Base-by-base conservation (phyloP, 2,797 vertebrate genomes). In the Sylvilagus floridanus region DNA sequence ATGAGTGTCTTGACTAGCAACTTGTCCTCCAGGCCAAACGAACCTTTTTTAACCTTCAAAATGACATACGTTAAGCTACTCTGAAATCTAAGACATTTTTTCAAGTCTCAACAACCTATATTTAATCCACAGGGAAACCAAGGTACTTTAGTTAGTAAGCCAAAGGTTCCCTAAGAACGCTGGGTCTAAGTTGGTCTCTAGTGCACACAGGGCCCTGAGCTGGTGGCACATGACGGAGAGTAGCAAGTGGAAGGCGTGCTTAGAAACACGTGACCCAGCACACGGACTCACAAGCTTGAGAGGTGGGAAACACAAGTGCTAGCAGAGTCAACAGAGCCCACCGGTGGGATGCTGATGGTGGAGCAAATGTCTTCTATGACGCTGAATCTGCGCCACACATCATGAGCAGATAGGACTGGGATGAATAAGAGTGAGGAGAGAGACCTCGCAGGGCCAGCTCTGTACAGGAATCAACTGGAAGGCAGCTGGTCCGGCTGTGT, bases 71-170 rank as follows among this genome's bases (percentile, higher is more conserved):
- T 57, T 57, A 57, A 57, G 54, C 13, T 57, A 57, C 10, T 75
- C 85, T 66, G 73, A 28, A 50, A 62, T 83, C 83, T 73, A 83
- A 90, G 35, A 52, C 66, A 47, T 57, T 57, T 85, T 94, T 71
- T 69, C 52, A 82, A 90, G 77, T 71, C 79, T 26, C 62, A 72
- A 63, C 84, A 47, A 69, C 37, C n/a, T 84, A 30, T 81, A 68
- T 19, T 65, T 2, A 9, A 84, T 35, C 37, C 22, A 42, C 21
- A 22, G 17, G 54, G 50, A 91, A 93, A 82, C 4, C 17, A 52
- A 91, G 69, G 75, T 3, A 22, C 26, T 52, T 21, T 21, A 22
- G 30, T n/a, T 50, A 68, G 35, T 73, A 73, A 85, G 14, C 75
- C 24, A 47, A 91, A 81, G 26, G 63, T 77, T 76, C 22, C 50